Conservation (phyloP, 1,140 invertebrate species). For the Solenopsis invicta region DNA sequence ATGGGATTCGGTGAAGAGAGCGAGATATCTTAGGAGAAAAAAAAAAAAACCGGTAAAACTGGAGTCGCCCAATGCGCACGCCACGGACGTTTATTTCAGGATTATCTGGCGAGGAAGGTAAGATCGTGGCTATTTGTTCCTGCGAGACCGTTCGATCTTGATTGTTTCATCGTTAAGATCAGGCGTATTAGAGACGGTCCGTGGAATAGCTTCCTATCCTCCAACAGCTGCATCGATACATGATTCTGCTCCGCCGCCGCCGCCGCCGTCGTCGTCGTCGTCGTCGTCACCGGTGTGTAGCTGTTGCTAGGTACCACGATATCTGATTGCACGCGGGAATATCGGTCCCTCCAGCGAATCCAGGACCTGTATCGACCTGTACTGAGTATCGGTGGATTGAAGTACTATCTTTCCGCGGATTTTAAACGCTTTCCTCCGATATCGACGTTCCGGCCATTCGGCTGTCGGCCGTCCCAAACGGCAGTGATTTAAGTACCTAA, state of each 20-base stretch:
- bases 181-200: slow-evolving; percentile 28
- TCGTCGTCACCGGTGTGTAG: slow-evolving; percentile 64
- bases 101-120: slow-evolving; percentile 1
- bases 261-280: no score
- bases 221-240: slow-evolving; percentile 70
- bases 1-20: not conserved
- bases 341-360: slow-evolving; percentile 68
- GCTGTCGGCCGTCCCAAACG: not conserved
- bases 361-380: slow-evolving; percentile 42
- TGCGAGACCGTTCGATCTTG: slow-evolving; percentile 34
- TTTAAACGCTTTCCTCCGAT: slow-evolving; percentile 29
- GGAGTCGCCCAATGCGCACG: not conserved
- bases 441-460: slow-evolving; percentile 1
- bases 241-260: slow-evolving; percentile 59
- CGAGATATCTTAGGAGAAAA: not conserved
- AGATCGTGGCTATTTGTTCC: slow-evolving; percentile 8
- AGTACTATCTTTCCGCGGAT: slow-evolving; percentile 31
- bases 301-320: slow-evolving; percentile 70
- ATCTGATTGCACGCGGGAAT: slow-evolving; percentile 76
- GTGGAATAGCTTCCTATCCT: slow-evolving; percentile 12
- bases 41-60: slow-evolving; percentile 9
- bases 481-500: slow-evolving; percentile 19
- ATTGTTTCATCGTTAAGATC: slow-evolving; percentile 56
- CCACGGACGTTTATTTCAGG: not conserved
- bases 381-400: slow-evolving; percentile 54